phyloP scores from a whole-genome alignment of 2,797 vertebrate genomes.

The Phaenicophaeus curvirostris region DNA sequence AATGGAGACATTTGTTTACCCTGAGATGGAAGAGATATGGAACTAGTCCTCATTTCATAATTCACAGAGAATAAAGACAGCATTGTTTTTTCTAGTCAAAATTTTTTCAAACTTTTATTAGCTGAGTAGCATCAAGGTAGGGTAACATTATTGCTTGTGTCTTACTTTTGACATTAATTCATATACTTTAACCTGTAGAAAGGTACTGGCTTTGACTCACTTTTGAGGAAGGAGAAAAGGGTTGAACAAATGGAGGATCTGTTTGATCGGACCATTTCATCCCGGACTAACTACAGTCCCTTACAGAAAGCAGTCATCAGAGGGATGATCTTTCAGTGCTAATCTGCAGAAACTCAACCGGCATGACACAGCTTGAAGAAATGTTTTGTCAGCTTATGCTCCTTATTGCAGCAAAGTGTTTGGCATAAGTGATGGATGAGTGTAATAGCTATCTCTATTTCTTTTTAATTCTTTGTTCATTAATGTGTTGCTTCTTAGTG shows the following conservation, averaged over 20 bases:
- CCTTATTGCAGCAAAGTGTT: not conserved
- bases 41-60: not conserved
- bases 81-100: not conserved
- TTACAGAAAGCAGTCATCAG: not conserved
- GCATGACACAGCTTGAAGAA: not conserved
- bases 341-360: not conserved
- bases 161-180: not conserved
- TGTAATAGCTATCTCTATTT: not conserved
- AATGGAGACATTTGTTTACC: not conserved
- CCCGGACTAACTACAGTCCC: not conserved
- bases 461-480: not conserved
- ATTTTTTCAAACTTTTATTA: not conserved
- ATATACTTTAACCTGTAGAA: not conserved
- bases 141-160: accelerated
- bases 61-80: not conserved
- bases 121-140: not conserved
- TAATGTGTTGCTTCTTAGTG: not conserved
- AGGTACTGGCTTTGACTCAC: not conserved
- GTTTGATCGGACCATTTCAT: not conserved
- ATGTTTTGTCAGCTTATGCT: not conserved
- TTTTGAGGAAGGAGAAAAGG: not conserved
- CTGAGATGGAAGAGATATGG: not conserved
- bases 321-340: not conserved
- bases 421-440: not conserved
- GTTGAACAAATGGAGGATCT: not conserved